Base-by-base conservation (phyloP, 2,888 invertebrate genomes). In the Scaeva pyrastri region DNA sequence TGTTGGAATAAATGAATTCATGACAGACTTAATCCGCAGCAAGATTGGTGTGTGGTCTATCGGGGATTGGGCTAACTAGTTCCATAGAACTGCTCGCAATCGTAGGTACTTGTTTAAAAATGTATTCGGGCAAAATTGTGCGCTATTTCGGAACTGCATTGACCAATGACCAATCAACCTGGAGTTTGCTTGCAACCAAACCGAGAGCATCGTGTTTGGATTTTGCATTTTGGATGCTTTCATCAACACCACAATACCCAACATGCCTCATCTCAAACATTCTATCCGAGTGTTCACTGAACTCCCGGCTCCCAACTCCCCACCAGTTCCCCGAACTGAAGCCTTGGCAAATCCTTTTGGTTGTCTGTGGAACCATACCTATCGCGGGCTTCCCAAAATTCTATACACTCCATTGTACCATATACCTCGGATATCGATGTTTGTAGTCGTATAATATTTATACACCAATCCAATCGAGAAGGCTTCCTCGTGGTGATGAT, bases 21-120 rank as follows among this genome's bases (percentile, higher is more conserved):
- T 75, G 80, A 80, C 70, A 75, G 52, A 43, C 36, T 55, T 45
- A 75, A 75, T 74, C 80, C 75, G 43, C 68, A 74, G 70, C 48
- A 52, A 45, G 70, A 68, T 80, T 70, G 52, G 43, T 64, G 77
- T 43, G 43, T 64, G 77, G 74, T 58, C 68, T 39, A 52, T 68
- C 23, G 41, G 60, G 43, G 60, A 43, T n/a, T 45, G n/a, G 36
- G 16, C 1, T 52, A n/a, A 31, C 31, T 31, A 31, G 31, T 31
- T 31, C 1, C 31, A 5, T 7, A 31, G 31, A 31, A 31, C 31
- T 5, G 8, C 31, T 31, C 31, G n/a, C n/a, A n/a, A n/a, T 31
- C 31, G 31, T 31, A n/a, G n/a, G 21, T 45, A 36, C 16, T 74
- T 58, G 55, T 62, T 74, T 62, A 74, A 80, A 74, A 74, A 74